Conservation (phyloP, 2,113 vertebrate species). For the Leucopsar rothschildi region DNA sequence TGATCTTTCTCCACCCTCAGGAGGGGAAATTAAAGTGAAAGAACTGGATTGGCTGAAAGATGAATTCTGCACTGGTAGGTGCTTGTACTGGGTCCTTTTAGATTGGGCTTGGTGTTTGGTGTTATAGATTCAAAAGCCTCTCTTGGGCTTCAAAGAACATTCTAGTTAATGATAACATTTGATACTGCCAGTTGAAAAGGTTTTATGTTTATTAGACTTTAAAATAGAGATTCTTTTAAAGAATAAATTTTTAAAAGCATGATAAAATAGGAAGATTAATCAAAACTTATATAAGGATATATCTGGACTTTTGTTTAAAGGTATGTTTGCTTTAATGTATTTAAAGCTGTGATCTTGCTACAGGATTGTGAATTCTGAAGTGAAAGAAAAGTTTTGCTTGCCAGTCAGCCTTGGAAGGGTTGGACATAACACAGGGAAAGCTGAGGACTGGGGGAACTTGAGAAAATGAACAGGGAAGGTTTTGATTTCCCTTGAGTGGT, state of each 20-base stretch:
- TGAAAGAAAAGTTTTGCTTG: background rate
- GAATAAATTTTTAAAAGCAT: background rate
- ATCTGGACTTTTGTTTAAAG: background rate
- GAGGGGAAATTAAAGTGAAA: slow-evolving; percentile 77
- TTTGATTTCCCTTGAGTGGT: background rate
- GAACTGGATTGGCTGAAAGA: slow-evolving; percentile 86
- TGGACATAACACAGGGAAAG: background rate
- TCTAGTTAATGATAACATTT: background rate
- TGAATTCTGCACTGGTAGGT: slow-evolving; percentile 82
- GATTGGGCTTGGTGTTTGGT: background rate
- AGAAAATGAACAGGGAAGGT: background rate
- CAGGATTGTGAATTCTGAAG: background rate
- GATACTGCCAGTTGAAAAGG: background rate
- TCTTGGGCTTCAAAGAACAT: background rate
- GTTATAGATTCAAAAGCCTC: background rate
- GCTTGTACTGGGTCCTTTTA: background rate
- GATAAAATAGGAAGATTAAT: background rate
- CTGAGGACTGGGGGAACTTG: background rate
- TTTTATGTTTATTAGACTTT: background rate
- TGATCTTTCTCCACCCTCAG: slow-evolving; percentile 49
- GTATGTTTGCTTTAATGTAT: background rate
- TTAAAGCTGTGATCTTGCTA: background rate
- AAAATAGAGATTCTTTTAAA: background rate
- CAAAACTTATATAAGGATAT: background rate
- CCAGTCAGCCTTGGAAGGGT: background rate